Conservation (phyloP, 37 sponge, comb jelly and placozoan genomes). For the Beroe forskalii region DNA sequence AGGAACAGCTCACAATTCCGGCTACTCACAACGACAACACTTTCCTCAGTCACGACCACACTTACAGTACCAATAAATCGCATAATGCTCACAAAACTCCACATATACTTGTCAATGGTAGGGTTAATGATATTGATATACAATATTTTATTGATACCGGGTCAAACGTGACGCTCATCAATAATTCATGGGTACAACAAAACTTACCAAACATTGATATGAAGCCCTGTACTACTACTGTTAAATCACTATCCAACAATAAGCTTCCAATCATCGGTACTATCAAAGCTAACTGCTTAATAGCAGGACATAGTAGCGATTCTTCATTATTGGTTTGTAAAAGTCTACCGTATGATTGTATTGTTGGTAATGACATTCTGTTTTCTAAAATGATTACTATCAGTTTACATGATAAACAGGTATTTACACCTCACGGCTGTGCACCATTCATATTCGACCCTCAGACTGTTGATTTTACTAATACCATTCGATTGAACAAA, state of each 20-base stretch:
- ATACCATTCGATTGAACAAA: neutral
- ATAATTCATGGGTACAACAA: neutral
- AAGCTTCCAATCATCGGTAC: neutral
- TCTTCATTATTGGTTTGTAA: neutral
- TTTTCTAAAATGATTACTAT: neutral
- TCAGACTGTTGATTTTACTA: neutral
- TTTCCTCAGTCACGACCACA: too few relatives aligned
- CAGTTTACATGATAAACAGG: neutral
- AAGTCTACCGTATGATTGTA: neutral
- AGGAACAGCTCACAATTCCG: neutral
- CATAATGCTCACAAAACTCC: too few relatives aligned
- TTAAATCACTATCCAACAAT: neutral
- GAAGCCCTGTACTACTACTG: neutral
- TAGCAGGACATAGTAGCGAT: neutral
- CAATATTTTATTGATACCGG: neutral
- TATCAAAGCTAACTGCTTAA: neutral
- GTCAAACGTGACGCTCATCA: neutral
- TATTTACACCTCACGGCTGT: neutral
- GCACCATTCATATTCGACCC: neutral
- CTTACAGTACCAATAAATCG: too few relatives aligned
- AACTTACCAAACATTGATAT: neutral
- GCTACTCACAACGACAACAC: neutral
- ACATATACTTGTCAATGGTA: neutral
- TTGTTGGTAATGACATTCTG: neutral
- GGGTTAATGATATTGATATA: neutral